Conservation (phyloP, 2,797 vertebrate genomes). For the Peromyscus eremicus region DNA sequence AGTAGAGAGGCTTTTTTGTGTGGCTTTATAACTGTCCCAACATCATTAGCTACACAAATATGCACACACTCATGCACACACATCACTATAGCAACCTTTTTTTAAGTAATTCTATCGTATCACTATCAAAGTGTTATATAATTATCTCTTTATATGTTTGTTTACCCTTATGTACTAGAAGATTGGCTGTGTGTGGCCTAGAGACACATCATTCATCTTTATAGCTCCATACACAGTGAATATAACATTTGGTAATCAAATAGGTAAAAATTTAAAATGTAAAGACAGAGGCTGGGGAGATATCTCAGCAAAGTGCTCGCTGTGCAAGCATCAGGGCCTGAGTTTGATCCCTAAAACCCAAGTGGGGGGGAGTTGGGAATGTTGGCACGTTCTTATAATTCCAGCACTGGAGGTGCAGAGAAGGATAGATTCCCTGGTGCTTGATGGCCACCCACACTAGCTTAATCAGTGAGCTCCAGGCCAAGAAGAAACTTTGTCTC, state of each 20-base stretch:
- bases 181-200: neutral
- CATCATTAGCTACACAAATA: neutral
- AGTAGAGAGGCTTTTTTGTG: neutral
- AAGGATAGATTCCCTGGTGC: neutral
- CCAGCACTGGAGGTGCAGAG: neutral
- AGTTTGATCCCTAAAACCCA: neutral
- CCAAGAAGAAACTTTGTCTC: neutral
- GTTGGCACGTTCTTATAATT: neutral
- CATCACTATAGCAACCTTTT: too few relatives aligned
- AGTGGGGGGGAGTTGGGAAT: neutral
- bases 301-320: neutral
- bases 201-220: neutral
- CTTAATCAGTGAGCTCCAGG: neutral
- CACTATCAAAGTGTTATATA: neutral
- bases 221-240: neutral
- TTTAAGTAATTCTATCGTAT: neutral
- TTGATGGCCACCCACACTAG: neutral
- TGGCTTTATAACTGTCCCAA: neutral
- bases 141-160: conserved; percentile 5
- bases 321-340: neutral
- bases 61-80: neutral
- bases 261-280: conserved; percentile 1
- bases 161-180: neutral
- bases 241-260: neutral
- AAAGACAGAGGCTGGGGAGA: neutral